These are phyloP conservation scores for Ethmia dodecea DNA, from an alignment of 2,888 invertebrate species.

Conservation along the genomic window DNA sequence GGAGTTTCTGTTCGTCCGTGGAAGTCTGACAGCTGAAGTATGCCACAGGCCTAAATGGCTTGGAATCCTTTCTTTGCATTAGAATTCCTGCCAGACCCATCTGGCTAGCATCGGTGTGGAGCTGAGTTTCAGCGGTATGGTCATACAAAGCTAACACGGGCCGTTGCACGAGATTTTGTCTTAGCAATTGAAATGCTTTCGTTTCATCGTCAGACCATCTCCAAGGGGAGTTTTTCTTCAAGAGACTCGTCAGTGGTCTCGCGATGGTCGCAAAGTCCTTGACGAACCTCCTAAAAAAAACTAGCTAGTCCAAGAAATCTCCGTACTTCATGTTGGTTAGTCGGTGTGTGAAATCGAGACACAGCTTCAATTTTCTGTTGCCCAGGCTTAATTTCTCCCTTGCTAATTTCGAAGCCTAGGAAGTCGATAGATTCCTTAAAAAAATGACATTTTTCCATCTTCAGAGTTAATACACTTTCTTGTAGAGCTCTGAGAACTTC, in stretches of 20 bases:
- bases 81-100: constrained; percentile 29
- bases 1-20: constrained; percentile 28
- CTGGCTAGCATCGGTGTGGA: constrained; percentile 35
- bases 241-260: constrained; percentile 8
- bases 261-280: constrained; percentile 8
- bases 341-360: constrained; percentile 15
- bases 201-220: constrained; percentile 12
- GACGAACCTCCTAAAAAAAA: constrained; percentile 13
- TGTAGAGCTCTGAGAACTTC: constrained; percentile 14
- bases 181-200: constrained; percentile 19
- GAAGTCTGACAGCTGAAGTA: constrained; percentile 32
- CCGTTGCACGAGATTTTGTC: constrained; percentile 15
- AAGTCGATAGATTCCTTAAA: constrained; percentile 17
- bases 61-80: constrained; percentile 19
- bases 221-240: constrained; percentile 8
- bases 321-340: constrained; percentile 12
- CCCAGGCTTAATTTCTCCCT: constrained; percentile 18
- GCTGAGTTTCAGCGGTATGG: constrained; percentile 19
- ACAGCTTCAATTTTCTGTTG: constrained; percentile 16
- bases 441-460: constrained; percentile 23
- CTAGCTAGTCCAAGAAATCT: constrained; percentile 10
- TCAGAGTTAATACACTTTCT: constrained; percentile 16
- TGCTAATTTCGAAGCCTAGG: constrained; percentile 20
- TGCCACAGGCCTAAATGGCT: constrained; percentile 19
- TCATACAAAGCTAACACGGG: constrained; percentile 26